Evolutionary conservation across 1,140 invertebrate genomes (phyloP).

Genomic region (Nasonia vitripennis): DNA sequence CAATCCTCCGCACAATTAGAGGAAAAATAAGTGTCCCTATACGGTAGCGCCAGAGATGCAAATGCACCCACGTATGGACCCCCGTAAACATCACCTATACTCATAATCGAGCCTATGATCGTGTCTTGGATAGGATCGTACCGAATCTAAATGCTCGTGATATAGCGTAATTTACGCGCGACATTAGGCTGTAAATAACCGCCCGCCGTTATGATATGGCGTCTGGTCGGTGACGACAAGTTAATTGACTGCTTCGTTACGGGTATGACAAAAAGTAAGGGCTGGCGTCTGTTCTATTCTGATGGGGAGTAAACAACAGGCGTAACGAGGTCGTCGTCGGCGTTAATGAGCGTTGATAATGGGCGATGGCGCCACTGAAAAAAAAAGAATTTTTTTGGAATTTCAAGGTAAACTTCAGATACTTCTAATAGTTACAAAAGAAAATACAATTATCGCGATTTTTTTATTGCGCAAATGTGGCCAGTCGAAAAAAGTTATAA

Average conservation of each 20-base stretch:
- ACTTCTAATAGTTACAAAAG: neutral
- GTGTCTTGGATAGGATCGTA: too few relatives aligned
- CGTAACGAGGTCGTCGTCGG: too few relatives aligned
- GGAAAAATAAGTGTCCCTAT: neutral
- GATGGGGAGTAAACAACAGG: too few relatives aligned
- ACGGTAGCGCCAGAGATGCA: too few relatives aligned
- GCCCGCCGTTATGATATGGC: neutral
- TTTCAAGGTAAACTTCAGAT: neutral
- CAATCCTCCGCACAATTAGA: neutral
- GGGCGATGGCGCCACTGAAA: too few relatives aligned
- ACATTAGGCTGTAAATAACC: neutral
- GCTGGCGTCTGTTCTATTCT: neutral
- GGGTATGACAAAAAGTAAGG: neutral
- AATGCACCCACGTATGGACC: too few relatives aligned
- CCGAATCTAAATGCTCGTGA: too few relatives aligned
- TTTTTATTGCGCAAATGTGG: slow-evolving; percentile 11
- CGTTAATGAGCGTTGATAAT: too few relatives aligned
- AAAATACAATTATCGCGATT: neutral
- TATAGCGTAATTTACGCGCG: neutral
- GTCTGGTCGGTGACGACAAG: neutral
- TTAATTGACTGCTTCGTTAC: neutral
- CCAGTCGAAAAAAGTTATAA: neutral
- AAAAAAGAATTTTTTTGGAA: too few relatives aligned
- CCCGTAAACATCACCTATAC: too few relatives aligned
- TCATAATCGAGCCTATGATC: too few relatives aligned